These are phyloP conservation scores for Gobio gobio DNA, from an alignment of 2,113 vertebrate genomes.

Conservation along the genomic window DNA sequence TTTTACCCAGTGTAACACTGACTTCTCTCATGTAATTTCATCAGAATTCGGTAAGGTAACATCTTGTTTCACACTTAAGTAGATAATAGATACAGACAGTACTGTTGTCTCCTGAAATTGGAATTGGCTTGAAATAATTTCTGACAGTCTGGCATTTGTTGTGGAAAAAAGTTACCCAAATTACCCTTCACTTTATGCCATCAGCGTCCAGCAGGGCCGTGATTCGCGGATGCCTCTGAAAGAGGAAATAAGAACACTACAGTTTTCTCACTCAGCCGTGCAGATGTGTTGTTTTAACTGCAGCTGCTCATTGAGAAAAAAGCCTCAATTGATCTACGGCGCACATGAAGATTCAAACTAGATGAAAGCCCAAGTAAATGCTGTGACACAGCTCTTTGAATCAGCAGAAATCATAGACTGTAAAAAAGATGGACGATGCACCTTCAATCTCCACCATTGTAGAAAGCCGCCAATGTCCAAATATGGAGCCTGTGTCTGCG, in stretches of 20 bases:
- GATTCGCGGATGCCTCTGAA: neutral
- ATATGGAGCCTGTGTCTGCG: too few relatives aligned
- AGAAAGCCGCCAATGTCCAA: too few relatives aligned
- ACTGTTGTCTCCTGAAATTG: conserved; percentile 40
- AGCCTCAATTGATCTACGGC: conserved; percentile 34
- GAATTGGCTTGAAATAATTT: conserved; percentile 44
- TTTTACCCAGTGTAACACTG: conserved; percentile 25
- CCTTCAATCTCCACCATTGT: too few relatives aligned
- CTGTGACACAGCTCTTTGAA: neutral
- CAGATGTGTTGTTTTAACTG: conserved; percentile 48
- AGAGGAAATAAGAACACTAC: conserved; percentile 18
- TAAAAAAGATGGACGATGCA: too few relatives aligned
- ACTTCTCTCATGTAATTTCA: conserved; percentile 44
- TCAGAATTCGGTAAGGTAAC: conserved; percentile 34
- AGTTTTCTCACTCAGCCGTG: conserved; percentile 15
- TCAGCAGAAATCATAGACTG: neutral
- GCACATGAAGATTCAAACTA: neutral
- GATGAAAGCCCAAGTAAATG: neutral
- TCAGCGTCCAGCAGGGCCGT: neutral
- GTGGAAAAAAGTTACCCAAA: conserved; percentile 44
- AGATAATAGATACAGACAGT: conserved; percentile 47
- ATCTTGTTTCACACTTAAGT: conserved; percentile 58
- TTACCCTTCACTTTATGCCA: conserved; percentile 48
- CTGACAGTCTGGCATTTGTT: conserved; percentile 42
- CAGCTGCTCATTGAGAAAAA: conserved; percentile 50